Evolutionary conservation across 2,888 invertebrate species (phyloP).

Genomic region (Cantharis rustica): DNA sequence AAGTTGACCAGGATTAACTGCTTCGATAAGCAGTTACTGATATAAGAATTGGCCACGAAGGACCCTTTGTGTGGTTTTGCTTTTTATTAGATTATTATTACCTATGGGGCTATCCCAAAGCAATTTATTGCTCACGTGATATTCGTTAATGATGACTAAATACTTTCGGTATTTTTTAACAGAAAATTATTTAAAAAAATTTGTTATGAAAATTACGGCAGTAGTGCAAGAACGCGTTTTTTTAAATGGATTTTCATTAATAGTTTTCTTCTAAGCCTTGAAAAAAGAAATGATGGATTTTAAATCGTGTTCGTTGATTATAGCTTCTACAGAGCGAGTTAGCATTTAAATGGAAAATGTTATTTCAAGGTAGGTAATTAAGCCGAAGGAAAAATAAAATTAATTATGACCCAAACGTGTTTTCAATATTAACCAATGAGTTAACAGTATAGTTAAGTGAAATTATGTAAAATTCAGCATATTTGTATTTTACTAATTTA

Average conservation of each 20-base stretch:
- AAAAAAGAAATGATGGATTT: background rate
- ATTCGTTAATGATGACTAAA: background rate
- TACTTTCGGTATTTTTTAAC: background rate
- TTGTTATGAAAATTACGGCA: background rate
- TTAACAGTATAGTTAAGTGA: background rate
- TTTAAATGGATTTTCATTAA: background rate
- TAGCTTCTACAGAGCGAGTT: background rate
- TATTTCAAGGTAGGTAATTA: background rate
- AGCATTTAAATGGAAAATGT: background rate
- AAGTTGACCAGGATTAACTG: background rate
- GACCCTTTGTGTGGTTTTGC: background rate
- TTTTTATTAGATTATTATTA: background rate
- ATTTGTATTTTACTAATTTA: constrained; percentile 1
- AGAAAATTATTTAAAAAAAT: background rate
- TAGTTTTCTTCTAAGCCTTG: background rate
- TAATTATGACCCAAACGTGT: background rate
- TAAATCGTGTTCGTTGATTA: background rate
- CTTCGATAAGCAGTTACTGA: background rate
- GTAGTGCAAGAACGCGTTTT: background rate
- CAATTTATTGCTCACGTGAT: background rate
- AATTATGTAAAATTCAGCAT: background rate
- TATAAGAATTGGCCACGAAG: background rate
- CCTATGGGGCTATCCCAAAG: background rate
- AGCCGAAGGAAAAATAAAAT: background rate
- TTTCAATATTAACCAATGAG: background rate